These are phyloP conservation scores for Cryptocheilus praepositus DNA, from an alignment of 2,888 invertebrate species.

Conservation along the genomic window DNA sequence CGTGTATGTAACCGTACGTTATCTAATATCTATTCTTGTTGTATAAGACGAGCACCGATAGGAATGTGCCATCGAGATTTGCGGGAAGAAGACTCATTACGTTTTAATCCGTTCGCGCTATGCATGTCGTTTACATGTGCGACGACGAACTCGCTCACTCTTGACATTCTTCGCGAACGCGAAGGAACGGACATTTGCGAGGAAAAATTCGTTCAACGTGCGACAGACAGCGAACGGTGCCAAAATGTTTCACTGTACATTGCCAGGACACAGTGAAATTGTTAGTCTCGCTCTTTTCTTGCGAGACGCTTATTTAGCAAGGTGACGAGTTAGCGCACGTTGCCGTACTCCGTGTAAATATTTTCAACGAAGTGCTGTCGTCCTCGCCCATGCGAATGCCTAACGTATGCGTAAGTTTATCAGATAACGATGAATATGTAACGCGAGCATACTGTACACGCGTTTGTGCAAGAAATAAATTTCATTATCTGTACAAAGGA, in stretches of 20 bases:
- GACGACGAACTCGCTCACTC: too few species aligned
- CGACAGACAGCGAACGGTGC: too few species aligned
- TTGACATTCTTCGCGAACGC: too few species aligned
- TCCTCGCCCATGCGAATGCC: conserved; percentile 13
- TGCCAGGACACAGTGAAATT: too few species aligned
- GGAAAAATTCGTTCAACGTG: too few species aligned
- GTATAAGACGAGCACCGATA: conserved; percentile 51
- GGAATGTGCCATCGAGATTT: conserved; percentile 66
- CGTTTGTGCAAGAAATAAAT: conserved; percentile 56
- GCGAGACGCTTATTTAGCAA: too few species aligned
- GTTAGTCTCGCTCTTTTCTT: too few species aligned
- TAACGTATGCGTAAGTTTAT: conserved; percentile 17
- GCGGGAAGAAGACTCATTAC: conserved; percentile 56
- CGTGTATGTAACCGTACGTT: neutral
- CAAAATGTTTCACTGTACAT: too few species aligned
- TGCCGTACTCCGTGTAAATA: neutral
- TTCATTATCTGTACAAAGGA: conserved; percentile 11
- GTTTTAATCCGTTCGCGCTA: too few species aligned
- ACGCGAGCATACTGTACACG: conserved; percentile 58
- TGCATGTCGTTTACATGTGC: too few species aligned
- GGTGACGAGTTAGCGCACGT: conserved; percentile 19
- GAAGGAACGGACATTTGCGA: too few species aligned
- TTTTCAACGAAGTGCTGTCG: neutral
- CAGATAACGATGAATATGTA: conserved; percentile 37
- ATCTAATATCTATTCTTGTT: conserved; percentile 30